phyloP scores from a whole-genome alignment of 1,140 invertebrate species.

The Habropoda laboriosa region DNA sequence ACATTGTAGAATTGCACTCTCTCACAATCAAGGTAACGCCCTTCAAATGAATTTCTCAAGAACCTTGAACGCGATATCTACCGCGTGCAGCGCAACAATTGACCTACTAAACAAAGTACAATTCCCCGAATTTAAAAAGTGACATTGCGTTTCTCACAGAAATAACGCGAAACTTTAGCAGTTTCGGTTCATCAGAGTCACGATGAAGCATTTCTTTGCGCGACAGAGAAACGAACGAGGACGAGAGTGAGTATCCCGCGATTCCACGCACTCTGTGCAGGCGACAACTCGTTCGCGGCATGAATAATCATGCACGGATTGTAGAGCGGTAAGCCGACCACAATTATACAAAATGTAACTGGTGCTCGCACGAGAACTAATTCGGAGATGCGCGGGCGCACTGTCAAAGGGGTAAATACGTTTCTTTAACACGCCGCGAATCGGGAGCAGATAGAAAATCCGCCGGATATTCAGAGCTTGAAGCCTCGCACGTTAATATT shows the following conservation, averaged over 20 bases:
- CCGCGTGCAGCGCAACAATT: neutral
- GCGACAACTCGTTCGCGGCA: neutral
- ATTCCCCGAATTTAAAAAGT: neutral
- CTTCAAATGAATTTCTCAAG: too few species aligned
- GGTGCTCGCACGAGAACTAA: neutral
- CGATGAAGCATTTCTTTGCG: neutral
- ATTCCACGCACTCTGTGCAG: neutral
- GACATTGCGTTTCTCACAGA: too few species aligned
- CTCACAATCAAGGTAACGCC: too few species aligned
- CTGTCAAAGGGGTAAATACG: slow-evolving; percentile 4
- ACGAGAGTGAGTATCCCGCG: neutral
- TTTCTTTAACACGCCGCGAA: slow-evolving; percentile 10
- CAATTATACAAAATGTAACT: slow-evolving; percentile 4
- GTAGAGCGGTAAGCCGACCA: too few species aligned
- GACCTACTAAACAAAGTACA: neutral
- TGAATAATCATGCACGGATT: slow-evolving; percentile 9
- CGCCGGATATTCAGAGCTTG: neutral
- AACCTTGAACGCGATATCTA: too few species aligned
- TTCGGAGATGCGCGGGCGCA: neutral
- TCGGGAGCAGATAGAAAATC: neutral
- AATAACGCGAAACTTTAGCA: neutral
- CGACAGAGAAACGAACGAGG: neutral
- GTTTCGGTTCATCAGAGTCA: neutral
- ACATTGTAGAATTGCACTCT: neutral
- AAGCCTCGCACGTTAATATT: neutral